phyloP scores from a whole-genome alignment of 2,113 vertebrate species.

The Pachyramphus minor region DNA sequence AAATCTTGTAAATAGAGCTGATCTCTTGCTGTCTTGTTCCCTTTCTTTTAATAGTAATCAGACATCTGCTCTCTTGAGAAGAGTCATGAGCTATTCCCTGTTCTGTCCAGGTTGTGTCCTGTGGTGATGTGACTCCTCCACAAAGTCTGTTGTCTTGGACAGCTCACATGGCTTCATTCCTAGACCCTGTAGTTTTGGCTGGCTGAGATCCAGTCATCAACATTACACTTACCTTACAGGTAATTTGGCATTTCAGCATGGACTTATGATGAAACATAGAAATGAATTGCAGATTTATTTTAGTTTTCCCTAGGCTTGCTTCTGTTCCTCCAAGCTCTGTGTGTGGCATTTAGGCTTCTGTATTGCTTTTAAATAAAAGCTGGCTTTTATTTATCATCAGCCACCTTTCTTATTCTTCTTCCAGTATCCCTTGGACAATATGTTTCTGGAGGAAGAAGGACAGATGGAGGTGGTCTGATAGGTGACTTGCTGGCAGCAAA shows the following conservation, averaged over 20 bases:
- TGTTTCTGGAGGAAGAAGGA: not conserved
- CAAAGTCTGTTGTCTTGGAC: conserved; percentile 53
- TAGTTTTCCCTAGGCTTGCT: not conserved
- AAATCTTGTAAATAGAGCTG: not conserved
- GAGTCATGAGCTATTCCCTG: not conserved
- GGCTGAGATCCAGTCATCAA: not conserved
- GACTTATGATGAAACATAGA: not conserved
- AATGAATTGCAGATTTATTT: not conserved
- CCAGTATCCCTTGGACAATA: not conserved
- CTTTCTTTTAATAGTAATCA: conserved; percentile 8
- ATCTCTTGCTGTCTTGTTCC: not conserved
- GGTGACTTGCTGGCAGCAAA: not conserved
- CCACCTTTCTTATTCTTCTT: not conserved
- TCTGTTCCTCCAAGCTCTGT: not conserved
- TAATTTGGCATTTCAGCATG: not conserved
- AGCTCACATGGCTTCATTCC: not conserved
- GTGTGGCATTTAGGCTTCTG: not conserved
- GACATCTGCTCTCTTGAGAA: conserved; percentile 25
- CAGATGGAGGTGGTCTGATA: not conserved
- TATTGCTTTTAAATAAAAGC: not conserved
- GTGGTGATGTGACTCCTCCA: conserved; percentile 22
- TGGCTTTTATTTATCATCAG: not conserved
- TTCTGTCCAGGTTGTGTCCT: conserved; percentile 51
- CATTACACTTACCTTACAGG: not conserved
- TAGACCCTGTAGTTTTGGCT: not conserved